Evolutionary conservation across 2,888 invertebrate genomes (phyloP), one percentile per base, ranked within the genome.

Genomic region (Lepetodrilus schrolli): DNA sequence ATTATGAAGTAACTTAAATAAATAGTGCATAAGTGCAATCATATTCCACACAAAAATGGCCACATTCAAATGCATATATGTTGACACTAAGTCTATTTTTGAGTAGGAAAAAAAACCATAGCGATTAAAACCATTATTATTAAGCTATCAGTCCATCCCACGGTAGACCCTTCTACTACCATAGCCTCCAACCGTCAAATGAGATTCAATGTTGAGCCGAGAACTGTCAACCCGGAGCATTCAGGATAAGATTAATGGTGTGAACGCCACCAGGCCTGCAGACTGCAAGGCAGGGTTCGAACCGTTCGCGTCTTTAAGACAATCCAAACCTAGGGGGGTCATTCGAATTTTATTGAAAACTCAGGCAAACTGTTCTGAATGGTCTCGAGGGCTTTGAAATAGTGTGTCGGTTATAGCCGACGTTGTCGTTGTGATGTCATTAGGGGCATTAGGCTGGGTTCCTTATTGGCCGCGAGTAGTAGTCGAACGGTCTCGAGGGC

Each of bases 371-470:
- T 51, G 30, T 51, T 51, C 51, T 26, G 23, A 26, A 26, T 30
- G 23, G 26, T 51, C 51, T 51, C 51, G 30, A 51, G 21, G 51
- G 51, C 26, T 51, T 26, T 51, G 51, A 26, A 26, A 23, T 51
- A 51, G n/a, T 51, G 26, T 51, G 51, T 26, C 23, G 17, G 13
- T 43, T 43, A 43, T 43, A 43, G 43, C 17, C 17, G 26, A 30
- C 51, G 7, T 51, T 51, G 51, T 51, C 51, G 30, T 23, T 51
- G 51, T 51, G 51, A 51, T 51, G 51, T 51, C 51, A 51, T 51
- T 51, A 51, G 26, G 51, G 23, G 26, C n/a, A 26, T 51, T 51
- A 51, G 51, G 21, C 26, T 13, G 23, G 26, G 10, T 43, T 30
- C 23, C 23, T 51, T 51, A 51, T 51, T 51, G 51, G 51, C 47